phyloP scores from a whole-genome alignment of 2,113 vertebrate genomes.

The Cygnus atratus region DNA sequence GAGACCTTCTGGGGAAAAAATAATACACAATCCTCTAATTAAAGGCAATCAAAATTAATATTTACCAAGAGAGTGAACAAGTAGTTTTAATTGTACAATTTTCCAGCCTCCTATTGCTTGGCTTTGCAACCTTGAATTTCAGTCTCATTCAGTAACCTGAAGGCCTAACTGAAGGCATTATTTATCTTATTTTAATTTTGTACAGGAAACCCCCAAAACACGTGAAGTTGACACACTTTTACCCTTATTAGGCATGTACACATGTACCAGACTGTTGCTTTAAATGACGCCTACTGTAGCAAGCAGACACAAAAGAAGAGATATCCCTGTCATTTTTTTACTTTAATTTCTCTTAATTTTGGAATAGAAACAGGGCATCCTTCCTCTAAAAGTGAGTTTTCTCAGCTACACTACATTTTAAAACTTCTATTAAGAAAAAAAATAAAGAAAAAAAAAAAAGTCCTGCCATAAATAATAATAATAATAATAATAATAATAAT shows the following conservation, averaged over 20 bases:
- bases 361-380: not conserved
- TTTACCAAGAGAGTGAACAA: not conserved
- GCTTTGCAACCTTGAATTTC: not conserved
- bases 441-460: not conserved
- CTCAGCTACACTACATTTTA: not conserved
- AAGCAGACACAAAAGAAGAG: not conserved
- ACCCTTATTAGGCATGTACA: not conserved
- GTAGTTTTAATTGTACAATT: not conserved
- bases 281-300: not conserved
- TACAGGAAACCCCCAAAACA: not conserved
- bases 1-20: not conserved
- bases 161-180: not conserved
- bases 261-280: not conserved
- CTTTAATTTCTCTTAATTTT: not conserved
- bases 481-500: not conserved
- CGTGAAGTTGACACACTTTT: not conserved
- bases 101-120: not conserved
- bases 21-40: conserved; percentile 1
- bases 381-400: not conserved
- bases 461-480: not conserved
- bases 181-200: not conserved
- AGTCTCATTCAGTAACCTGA: not conserved
- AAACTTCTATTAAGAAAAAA: not conserved
- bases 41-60: conserved; percentile 39
- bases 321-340: not conserved